Percentiles rank a stretch among this genome's conserved stretches.
Evolutionary conservation across 2,888 invertebrate genomes (phyloP).

Genomic region (Lepidochitona cinerea): DNA sequence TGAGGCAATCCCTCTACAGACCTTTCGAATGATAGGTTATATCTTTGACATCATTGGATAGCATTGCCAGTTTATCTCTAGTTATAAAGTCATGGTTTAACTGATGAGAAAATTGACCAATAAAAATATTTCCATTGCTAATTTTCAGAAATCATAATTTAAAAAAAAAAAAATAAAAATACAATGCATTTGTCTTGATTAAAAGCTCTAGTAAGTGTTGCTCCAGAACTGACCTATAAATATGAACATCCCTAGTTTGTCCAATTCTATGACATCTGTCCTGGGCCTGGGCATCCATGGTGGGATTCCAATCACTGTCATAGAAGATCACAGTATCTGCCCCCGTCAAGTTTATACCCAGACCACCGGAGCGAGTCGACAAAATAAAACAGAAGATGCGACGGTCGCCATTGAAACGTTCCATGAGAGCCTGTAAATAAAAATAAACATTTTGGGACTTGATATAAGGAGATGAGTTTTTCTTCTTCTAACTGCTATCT

Average conservation of each 20-base stretch:
- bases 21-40: too few species aligned
- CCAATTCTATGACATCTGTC: slow-evolving; percentile 95
- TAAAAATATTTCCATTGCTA: not conserved
- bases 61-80: too few species aligned
- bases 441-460: too few species aligned
- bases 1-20: too few species aligned
- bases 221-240: slow-evolving; percentile 80
- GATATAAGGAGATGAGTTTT: too few species aligned
- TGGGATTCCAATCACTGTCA: slow-evolving; percentile 99
- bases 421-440: slow-evolving; percentile 83
- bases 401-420: slow-evolving; percentile 95
- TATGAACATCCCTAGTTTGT: slow-evolving; percentile 98
- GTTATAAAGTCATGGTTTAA: too few species aligned
- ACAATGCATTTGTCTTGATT: too few species aligned
- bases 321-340: slow-evolving; percentile 99
- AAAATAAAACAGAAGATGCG: slow-evolving; percentile 97
- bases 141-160: too few species aligned
- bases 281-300: slow-evolving; percentile 95
- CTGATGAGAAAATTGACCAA: not conserved
- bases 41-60: too few species aligned
- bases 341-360: slow-evolving; percentile 98
- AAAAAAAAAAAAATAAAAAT: too few species aligned
- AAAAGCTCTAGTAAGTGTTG: too few species aligned
- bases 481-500: too few species aligned
- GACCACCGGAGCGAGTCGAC: slow-evolving; percentile 97